phyloP scores from a whole-genome alignment of 2,797 vertebrate genomes.

The Pteronotus mesoamericanus region DNA sequence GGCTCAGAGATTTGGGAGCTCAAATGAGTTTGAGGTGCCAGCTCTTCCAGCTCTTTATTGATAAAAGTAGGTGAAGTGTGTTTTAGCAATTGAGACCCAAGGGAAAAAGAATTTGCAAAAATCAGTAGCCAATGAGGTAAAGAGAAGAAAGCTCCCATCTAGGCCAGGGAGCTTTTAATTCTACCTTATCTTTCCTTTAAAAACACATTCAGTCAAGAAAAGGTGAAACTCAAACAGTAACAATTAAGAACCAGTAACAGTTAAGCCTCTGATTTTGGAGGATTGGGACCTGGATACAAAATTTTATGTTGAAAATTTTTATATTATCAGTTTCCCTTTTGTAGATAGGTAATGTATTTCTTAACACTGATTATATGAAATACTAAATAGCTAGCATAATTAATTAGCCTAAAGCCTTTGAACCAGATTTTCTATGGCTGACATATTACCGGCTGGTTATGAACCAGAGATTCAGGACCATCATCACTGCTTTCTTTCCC shows the following conservation, averaged over 20 bases:
- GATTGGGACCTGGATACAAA: neutral
- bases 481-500: neutral
- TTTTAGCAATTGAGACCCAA: neutral
- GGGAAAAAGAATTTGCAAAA: neutral
- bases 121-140: neutral
- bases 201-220: neutral
- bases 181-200: neutral
- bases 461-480: neutral
- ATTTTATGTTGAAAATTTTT: neutral
- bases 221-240: neutral
- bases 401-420: neutral
- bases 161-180: neutral
- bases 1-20: neutral
- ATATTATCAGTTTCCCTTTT: neutral
- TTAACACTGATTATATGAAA: neutral
- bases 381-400: neutral
- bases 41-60: neutral
- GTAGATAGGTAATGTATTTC: neutral
- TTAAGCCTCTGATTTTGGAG: neutral
- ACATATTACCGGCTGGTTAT: neutral
- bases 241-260: neutral
- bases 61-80: neutral
- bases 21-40: neutral
- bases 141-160: neutral
- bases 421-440: neutral